Base-by-base conservation (phyloP, 2,113 vertebrate species). In the Ammodytes dubius region DNA sequence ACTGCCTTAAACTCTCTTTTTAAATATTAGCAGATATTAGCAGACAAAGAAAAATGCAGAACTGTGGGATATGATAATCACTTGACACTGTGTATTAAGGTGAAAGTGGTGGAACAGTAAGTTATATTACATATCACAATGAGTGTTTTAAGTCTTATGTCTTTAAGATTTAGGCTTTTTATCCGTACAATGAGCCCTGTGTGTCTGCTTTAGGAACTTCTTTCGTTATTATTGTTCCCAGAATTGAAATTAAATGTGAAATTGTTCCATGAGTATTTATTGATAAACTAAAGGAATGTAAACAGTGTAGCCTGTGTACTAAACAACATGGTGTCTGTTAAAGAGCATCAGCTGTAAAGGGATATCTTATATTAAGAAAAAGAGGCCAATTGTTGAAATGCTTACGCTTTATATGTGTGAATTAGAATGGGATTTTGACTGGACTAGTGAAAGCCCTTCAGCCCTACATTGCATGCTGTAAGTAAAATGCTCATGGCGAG, bases 331-430 rank as follows among this genome's bases (percentile, higher is more conserved):
- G 68, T 87, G 87, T 85, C 88, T 82, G 59, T 85, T 61, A 71
- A 86, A 85, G 75, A 77, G 68, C 88, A 87, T 87, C 83, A 79
- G 74, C 80, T 76, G 43, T 83, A 67, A 89, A 79, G 58, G 77
- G 63, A 89, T 90, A 66, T 93, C 88, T 93, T 94, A 94, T 89
- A 91, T 91, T 92, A 89, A 92, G 91, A 94, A 91, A 27, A 81
- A 89, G 64, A 78, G 79, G 75, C 57, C 54, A 67, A 8, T 69
- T 27, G 50, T 56, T 82, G 59, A 84, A 84, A 75, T 84, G 78
- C 56, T 87, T 84, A n/a, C 8, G 56, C 77, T 83, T 91, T 61
- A 59, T 71, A 73, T 75, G 27, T 88, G 61, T 82, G 59, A 81
- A 52, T 76, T 37, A 84, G 69, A 74, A 69, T 64, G 68, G 67